Percentiles rank a stretch among this genome's conserved stretches.
Conservation (phyloP, 2,113 vertebrate species). For the Puffinus mauretanicus region DNA sequence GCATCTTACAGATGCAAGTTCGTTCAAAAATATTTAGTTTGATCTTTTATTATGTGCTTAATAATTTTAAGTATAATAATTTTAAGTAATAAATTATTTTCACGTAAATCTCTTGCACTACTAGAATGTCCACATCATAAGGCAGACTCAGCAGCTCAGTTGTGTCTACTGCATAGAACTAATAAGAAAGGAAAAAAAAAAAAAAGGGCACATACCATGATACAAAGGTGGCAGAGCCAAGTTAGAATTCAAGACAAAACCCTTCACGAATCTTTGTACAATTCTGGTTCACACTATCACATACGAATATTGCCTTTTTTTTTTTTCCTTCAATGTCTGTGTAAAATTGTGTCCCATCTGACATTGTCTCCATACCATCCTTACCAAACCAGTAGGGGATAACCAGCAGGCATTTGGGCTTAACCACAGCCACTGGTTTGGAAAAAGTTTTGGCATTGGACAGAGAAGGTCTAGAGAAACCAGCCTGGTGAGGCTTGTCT, state of each 20-base stretch:
- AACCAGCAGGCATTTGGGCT: background rate
- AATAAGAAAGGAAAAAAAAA: background rate
- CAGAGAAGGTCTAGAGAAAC: background rate
- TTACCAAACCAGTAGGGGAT: background rate
- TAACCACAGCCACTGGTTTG: background rate
- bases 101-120: background rate
- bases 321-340: too few species aligned
- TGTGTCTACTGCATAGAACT: background rate
- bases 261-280: background rate
- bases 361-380: background rate
- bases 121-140: background rate
- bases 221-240: background rate
- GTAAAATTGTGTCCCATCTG: background rate
- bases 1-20: background rate
- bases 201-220: background rate
- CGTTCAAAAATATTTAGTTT: background rate
- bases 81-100: background rate
- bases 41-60: background rate
- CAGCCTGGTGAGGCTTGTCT: background rate
- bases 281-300: background rate
- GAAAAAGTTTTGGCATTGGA: background rate
- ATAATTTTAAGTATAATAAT: background rate
- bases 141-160: background rate
- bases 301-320: background rate
- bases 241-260: background rate